These are phyloP conservation scores for Glareola pratincola DNA, from an alignment of 2,113 vertebrate species.

Conservation along the genomic window DNA sequence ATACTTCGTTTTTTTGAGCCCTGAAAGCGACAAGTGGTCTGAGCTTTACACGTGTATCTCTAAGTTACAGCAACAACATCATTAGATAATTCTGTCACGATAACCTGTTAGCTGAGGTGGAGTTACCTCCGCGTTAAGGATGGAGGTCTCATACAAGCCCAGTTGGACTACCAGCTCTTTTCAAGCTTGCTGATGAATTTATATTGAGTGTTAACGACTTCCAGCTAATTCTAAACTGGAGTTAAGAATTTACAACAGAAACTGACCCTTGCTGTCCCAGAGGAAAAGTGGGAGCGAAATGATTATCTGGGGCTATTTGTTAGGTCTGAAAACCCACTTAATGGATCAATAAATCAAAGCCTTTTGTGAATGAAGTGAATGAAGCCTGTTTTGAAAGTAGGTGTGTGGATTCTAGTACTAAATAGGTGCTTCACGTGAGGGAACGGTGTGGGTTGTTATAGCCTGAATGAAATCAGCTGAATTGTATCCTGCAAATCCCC, in stretches of 20 bases:
- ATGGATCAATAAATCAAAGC: constrained; percentile 27
- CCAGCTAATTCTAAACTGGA: constrained; percentile 26
- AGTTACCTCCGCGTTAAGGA: neutral
- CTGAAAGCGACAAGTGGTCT: neutral
- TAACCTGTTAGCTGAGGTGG: neutral
- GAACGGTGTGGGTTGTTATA: neutral
- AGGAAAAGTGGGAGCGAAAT: neutral
- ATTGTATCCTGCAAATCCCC: neutral
- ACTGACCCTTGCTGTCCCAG: neutral
- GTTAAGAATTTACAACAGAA: constrained; percentile 1
- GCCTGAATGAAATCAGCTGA: neutral
- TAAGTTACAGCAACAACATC: neutral
- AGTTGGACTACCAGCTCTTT: neutral
- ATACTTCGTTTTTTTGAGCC: neutral
- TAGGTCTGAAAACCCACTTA: constrained; percentile 10
- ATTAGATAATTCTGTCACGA: neutral
- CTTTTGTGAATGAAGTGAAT: no score
- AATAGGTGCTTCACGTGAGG: neutral
- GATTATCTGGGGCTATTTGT: neutral
- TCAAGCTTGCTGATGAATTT: neutral
- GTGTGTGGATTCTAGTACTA: neutral
- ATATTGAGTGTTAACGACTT: constrained; percentile 27
- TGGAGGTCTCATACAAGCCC: neutral
- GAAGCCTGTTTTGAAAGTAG: neutral
- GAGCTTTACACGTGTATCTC: neutral